Evolutionary conservation across 2,113 vertebrate species (phyloP).

Genomic region (Azemiops feae): DNA sequence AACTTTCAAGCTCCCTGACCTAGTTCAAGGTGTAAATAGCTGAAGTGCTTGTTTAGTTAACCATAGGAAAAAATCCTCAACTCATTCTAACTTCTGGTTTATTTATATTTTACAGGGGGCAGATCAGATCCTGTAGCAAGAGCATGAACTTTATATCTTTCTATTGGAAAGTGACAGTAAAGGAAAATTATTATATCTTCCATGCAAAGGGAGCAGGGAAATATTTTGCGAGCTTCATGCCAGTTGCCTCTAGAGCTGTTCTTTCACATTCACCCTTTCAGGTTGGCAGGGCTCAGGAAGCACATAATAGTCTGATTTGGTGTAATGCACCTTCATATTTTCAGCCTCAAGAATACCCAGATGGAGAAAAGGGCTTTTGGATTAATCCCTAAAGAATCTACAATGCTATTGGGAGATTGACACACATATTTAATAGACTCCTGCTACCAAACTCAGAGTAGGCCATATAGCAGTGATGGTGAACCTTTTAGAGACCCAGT

Average conservation of each 20-base stretch:
- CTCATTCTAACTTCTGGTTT: background rate
- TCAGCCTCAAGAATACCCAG: background rate
- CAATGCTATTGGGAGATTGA: background rate
- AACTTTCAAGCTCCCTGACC: background rate
- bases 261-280: background rate
- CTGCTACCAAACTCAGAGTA: background rate
- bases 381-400: background rate
- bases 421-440: background rate
- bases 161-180: background rate
- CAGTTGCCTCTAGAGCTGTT: background rate
- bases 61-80: background rate
- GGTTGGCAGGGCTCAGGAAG: background rate
- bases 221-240: background rate
- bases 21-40: background rate
- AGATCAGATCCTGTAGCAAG: background rate
- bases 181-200: background rate
- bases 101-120: background rate
- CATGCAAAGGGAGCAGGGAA: background rate
- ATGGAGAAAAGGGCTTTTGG: background rate
- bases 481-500: no score
- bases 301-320: background rate
- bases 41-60: background rate
- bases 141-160: background rate
- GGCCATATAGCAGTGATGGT: no score
- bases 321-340: background rate